Percentiles rank a stretch among this genome's conserved stretches.
Conservation (phyloP, 2,888 invertebrate species). For the Antitype chi region DNA sequence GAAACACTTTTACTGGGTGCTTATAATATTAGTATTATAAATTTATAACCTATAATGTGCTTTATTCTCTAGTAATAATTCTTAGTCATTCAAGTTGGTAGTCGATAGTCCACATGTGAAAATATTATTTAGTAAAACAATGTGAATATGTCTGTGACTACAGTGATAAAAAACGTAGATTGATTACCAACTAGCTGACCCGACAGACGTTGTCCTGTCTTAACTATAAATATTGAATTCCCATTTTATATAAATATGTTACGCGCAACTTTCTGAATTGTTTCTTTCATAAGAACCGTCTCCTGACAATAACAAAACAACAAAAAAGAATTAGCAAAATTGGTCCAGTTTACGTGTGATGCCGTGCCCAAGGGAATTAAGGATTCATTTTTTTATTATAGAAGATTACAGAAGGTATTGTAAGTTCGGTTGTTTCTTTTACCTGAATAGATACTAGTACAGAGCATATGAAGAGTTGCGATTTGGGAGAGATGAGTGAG, state of each 20-base stretch:
- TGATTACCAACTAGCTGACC: background rate
- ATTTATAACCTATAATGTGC: too few species aligned
- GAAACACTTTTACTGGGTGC: background rate
- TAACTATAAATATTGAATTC: too few species aligned
- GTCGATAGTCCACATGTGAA: background rate
- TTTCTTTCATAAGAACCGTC: too few species aligned
- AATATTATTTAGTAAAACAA: background rate
- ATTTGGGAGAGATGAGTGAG: conserved; percentile 97
- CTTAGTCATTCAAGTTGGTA: background rate
- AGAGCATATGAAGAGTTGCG: conserved; percentile 96
- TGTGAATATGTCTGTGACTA: background rate
- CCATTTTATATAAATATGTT: too few species aligned
- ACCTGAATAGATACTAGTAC: conserved; percentile 97
- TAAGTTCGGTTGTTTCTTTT: conserved; percentile 25
- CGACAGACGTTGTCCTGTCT: too few species aligned
- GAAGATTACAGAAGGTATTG: background rate
- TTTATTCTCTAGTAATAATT: background rate
- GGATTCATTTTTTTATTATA: too few species aligned
- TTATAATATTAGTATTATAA: background rate
- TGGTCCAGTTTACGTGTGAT: too few species aligned
- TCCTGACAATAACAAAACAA: too few species aligned
- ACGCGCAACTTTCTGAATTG: too few species aligned
- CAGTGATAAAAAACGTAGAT: background rate
- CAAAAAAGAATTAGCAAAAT: too few species aligned
- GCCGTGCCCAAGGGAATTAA: too few species aligned